These are phyloP conservation scores for Criorhina ranunculi DNA, from an alignment of 2,888 invertebrate genomes.

Conservation along the genomic window DNA sequence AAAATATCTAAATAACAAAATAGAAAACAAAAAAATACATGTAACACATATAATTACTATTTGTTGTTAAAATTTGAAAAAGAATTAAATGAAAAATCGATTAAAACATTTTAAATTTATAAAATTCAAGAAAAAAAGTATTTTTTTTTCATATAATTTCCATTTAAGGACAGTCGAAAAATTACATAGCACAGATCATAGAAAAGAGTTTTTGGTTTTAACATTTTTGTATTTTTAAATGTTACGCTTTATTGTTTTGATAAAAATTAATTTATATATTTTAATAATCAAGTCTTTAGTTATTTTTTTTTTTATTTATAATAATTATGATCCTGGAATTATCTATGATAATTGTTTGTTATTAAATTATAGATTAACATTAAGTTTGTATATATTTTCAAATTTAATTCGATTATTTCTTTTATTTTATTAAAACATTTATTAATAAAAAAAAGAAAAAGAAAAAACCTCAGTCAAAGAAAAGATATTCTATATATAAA, in stretches of 20 bases:
- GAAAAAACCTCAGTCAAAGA: conserved; percentile 46
- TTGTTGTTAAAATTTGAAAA: conserved; percentile 13
- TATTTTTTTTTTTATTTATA: conserved; percentile 21
- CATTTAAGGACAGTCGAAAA: conserved; percentile 55
- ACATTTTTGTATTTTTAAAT: neutral
- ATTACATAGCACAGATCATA: conserved; percentile 49
- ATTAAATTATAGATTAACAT: neutral
- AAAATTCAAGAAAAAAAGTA: conserved; percentile 16
- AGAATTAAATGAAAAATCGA: neutral
- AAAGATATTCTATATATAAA: conserved; percentile 12
- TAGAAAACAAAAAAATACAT: too few species aligned
- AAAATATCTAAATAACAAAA: conserved; percentile 39
- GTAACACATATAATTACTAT: conserved; percentile 5
- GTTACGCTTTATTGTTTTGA: too few species aligned
- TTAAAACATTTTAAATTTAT: conserved; percentile 31
- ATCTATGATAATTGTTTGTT: conserved; percentile 36
- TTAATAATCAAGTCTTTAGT: conserved; percentile 48
- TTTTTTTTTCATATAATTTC: conserved; percentile 1
- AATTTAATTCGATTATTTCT: conserved; percentile 40
- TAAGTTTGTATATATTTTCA: conserved; percentile 18
- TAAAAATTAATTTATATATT: conserved; percentile 11
- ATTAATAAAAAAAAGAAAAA: conserved; percentile 27
- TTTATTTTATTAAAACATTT: conserved; percentile 23
- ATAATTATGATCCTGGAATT: conserved; percentile 35
- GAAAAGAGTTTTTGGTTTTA: conserved; percentile 18